Percentiles rank a stretch among this genome's conserved stretches.
Evolutionary conservation across 2,797 vertebrate genomes (phyloP).

Genomic region (Schizothorax lantsangensis): DNA sequence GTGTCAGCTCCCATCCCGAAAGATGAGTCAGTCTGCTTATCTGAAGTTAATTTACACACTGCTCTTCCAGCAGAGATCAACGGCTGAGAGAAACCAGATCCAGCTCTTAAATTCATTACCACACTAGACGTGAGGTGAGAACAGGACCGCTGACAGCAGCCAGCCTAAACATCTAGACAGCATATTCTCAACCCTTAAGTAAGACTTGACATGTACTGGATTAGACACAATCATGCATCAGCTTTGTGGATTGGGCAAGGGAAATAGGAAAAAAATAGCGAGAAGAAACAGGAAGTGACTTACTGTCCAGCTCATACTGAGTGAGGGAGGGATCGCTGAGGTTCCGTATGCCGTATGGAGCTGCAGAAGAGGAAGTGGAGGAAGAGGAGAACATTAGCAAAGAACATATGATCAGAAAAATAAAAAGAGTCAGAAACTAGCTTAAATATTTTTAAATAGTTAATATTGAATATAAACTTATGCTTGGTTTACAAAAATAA

Average conservation of each 20-base stretch:
- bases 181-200: neutral
- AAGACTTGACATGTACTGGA: neutral
- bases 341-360: slow-evolving; percentile 80
- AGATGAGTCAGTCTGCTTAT: slow-evolving; percentile 34
- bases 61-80: slow-evolving; percentile 17
- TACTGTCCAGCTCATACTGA: slow-evolving; percentile 84
- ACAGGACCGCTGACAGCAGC: slow-evolving; percentile 5
- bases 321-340: slow-evolving; percentile 83
- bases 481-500: neutral
- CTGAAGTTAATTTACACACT: slow-evolving; percentile 13
- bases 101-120: slow-evolving; percentile 6
- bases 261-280: neutral
- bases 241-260: slow-evolving; percentile 10
- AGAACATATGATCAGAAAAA: slow-evolving; percentile 20
- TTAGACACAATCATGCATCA: neutral
- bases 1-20: neutral
- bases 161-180: slow-evolving; percentile 27
- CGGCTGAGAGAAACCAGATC: slow-evolving; percentile 18
- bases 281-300: slow-evolving; percentile 32
- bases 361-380: slow-evolving; percentile 63
- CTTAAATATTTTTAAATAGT: neutral
- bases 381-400: neutral
- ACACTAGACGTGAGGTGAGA: slow-evolving; percentile 10
- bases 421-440: neutral
- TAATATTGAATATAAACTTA: neutral